Conservation (phyloP, 2,888 invertebrate genomes). For the Ethmia dodecea region DNA sequence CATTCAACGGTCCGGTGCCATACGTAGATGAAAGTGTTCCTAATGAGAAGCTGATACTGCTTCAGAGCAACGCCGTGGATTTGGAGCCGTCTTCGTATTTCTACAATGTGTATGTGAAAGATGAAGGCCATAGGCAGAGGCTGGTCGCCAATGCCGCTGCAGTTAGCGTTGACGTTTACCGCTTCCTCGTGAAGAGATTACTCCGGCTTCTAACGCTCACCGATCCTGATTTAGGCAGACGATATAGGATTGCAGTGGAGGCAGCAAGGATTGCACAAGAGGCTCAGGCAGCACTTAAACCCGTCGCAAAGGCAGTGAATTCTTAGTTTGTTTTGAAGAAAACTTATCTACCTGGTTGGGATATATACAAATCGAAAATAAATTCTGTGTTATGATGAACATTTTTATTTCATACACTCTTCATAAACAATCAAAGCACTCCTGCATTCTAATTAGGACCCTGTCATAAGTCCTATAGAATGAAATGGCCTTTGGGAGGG, state of each 20-base stretch:
- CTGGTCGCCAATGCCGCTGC: conserved; percentile 13
- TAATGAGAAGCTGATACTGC: conserved; percentile 11
- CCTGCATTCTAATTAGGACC: too few species aligned
- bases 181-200: conserved; percentile 84
- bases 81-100: conserved; percentile 81
- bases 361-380: too few species aligned
- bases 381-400: too few species aligned
- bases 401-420: too few species aligned
- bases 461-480: too few species aligned
- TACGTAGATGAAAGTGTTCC: conserved; percentile 17
- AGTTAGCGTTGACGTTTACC: conserved; percentile 6
- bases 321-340: too few species aligned
- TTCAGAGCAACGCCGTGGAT: conserved; percentile 23
- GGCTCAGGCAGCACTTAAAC: too few species aligned
- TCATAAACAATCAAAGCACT: too few species aligned
- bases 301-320: too few species aligned
- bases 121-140: conserved; percentile 16
- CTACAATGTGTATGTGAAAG: conserved; percentile 76
- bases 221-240: conserved; percentile 82
- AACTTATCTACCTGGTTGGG: too few species aligned
- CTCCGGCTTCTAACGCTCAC: conserved; percentile 85
- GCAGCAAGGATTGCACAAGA: neutral
- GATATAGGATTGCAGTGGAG: conserved; percentile 50
- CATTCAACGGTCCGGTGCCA: conserved; percentile 23
- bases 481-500: too few species aligned